These are phyloP conservation scores for Lordiphosa andalusiaca DNA, from an alignment of 2,888 invertebrate species.

Conservation along the genomic window DNA sequence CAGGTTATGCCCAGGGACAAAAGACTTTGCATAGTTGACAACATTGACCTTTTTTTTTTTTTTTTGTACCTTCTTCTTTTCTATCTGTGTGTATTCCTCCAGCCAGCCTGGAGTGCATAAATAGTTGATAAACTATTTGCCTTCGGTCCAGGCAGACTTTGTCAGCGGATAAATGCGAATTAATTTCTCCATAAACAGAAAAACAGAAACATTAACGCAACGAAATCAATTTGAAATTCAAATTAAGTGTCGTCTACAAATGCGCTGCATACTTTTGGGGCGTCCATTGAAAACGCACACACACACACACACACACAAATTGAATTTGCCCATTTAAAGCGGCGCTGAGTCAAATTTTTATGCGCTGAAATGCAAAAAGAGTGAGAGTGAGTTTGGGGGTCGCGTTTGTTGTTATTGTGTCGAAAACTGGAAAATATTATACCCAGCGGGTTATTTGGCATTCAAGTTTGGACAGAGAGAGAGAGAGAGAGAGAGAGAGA, in stretches of 20 bases:
- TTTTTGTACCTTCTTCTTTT: constrained; percentile 11
- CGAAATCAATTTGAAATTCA: constrained; percentile 70
- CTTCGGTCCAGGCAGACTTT: neutral
- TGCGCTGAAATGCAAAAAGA: too few species aligned
- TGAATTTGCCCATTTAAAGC: constrained; percentile 64
- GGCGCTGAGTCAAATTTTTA: too few species aligned
- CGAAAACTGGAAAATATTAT: constrained; percentile 10
- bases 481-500: too few species aligned
- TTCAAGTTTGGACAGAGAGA: too few species aligned
- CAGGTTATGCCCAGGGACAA: constrained; percentile 43
- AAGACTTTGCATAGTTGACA: constrained; percentile 66
- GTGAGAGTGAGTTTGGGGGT: neutral
- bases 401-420: constrained; percentile 10
- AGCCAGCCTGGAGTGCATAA: constrained; percentile 45
- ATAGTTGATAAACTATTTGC: constrained; percentile 67
- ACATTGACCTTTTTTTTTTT: constrained; percentile 57
- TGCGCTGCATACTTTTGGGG: constrained; percentile 38
- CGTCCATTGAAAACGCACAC: constrained; percentile 23
- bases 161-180: constrained; percentile 40
- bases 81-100: neutral
- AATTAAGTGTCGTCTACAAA: constrained; percentile 60
- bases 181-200: constrained; percentile 47
- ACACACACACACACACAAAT: constrained; percentile 54
- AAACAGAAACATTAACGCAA: constrained; percentile 26
- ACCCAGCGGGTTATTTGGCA: constrained; percentile 18